These are phyloP conservation scores for Synchiropus splendidus DNA, from an alignment of 2,113 vertebrate genomes.

Conservation along the genomic window DNA sequence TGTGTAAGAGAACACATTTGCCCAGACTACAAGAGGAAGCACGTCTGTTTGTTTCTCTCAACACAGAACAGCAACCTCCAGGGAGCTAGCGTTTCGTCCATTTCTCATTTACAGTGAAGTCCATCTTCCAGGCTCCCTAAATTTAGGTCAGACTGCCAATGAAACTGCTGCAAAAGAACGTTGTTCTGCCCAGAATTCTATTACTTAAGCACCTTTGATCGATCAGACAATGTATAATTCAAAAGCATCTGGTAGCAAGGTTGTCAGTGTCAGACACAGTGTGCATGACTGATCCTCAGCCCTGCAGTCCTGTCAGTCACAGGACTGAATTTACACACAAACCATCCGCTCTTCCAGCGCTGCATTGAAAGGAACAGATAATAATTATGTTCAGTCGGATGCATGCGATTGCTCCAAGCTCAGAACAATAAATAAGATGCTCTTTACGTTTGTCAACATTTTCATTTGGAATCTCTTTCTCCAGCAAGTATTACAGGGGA, in stretches of 20 bases:
- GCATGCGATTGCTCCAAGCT: slow-evolving; percentile 3
- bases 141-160: slow-evolving; percentile 55
- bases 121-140: slow-evolving; percentile 37
- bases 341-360: slow-evolving; percentile 32
- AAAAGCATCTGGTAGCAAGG: slow-evolving; percentile 61
- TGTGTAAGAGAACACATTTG: no score
- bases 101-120: slow-evolving; percentile 38
- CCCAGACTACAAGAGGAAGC: no score
- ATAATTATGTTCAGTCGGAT: slow-evolving; percentile 28
- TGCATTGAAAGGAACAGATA: no score
- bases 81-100: slow-evolving; percentile 28
- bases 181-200: slow-evolving; percentile 41
- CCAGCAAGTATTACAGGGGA: no score
- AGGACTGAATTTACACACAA: slow-evolving; percentile 39
- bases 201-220: slow-evolving; percentile 64
- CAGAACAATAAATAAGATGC: slow-evolving; percentile 5
- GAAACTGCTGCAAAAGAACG: slow-evolving; percentile 41
- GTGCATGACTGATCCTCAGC: slow-evolving; percentile 45
- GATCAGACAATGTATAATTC: slow-evolving; percentile 62
- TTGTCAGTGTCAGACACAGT: slow-evolving; percentile 52
- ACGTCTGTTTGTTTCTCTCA: no score
- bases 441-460: no score
- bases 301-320: slow-evolving; percentile 21
- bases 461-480: no score
- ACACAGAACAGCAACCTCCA: slow-evolving; percentile 11